Evolutionary conservation across 1,140 invertebrate species (phyloP).

Genomic region (Leptestheria dahalacensis): DNA sequence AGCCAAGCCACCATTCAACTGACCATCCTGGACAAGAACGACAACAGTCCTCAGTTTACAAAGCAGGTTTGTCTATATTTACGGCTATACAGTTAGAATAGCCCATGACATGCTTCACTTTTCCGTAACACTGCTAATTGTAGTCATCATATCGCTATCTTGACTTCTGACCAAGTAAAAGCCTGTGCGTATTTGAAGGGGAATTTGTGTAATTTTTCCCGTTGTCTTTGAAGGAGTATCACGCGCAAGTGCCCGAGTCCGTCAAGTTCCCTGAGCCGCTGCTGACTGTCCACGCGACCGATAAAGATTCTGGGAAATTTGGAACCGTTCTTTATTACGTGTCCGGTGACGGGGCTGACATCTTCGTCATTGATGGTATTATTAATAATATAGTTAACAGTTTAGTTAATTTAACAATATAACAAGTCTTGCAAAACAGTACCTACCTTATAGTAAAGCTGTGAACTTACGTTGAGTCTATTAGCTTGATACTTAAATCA

Average conservation of each 20-base stretch:
- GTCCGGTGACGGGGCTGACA: slow-evolving; percentile 48
- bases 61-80: slow-evolving; percentile 36
- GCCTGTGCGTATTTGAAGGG: too few relatives aligned
- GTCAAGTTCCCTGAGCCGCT: slow-evolving; percentile 47
- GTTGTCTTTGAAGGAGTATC: slow-evolving; percentile 38
- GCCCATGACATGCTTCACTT: too few relatives aligned
- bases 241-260: slow-evolving; percentile 51
- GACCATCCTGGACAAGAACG: slow-evolving; percentile 56
- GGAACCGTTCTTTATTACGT: slow-evolving; percentile 50
- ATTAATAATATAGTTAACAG: slow-evolving; percentile 47
- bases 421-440: too few relatives aligned
- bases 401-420: too few relatives aligned
- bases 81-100: too few relatives aligned
- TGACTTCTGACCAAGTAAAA: too few relatives aligned
- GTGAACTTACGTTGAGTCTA: too few relatives aligned
- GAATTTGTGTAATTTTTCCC: not conserved
- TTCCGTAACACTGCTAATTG: too few relatives aligned
- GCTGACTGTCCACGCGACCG: slow-evolving; percentile 48
- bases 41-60: slow-evolving; percentile 58
- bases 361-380: slow-evolving; percentile 48
- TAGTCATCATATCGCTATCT: too few relatives aligned
- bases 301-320: slow-evolving; percentile 49
- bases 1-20: slow-evolving; percentile 49
- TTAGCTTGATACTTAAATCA: too few relatives aligned
- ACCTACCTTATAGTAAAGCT: too few relatives aligned